Percentiles rank a stretch among this genome's conserved stretches.
phyloP scores from a whole-genome alignment of 2,113 vertebrate species.

The Gallinago media region DNA sequence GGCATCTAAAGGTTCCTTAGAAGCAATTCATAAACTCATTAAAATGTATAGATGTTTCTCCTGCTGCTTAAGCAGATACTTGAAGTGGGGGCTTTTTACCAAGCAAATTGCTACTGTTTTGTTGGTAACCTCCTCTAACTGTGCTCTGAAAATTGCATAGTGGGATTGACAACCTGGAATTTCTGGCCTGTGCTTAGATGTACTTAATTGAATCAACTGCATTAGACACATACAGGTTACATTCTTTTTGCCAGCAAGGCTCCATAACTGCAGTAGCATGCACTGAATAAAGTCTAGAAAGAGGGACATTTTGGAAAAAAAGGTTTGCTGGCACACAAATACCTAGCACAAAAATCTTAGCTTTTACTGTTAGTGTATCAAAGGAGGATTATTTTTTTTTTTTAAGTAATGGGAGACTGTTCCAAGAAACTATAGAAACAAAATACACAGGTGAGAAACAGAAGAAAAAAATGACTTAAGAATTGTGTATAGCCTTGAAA shows the following conservation, averaged over 20 bases:
- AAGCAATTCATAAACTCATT: slow-evolving; percentile 39
- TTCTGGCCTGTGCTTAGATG: background rate
- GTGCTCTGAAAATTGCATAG: background rate
- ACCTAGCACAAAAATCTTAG: background rate
- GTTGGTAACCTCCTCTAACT: background rate
- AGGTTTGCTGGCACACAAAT: background rate
- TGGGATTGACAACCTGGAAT: background rate
- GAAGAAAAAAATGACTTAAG: background rate
- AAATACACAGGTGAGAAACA: background rate
- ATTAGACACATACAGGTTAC: background rate
- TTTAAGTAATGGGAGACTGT: background rate
- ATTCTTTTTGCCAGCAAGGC: background rate
- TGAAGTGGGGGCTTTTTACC: background rate
- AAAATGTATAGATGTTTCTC: background rate
- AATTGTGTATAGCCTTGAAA: background rate
- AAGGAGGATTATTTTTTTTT: background rate
- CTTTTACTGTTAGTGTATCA: background rate
- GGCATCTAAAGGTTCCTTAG: slow-evolving; percentile 4
- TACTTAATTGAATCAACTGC: background rate
- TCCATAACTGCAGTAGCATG: background rate
- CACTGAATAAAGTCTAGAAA: background rate
- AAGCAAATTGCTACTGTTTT: slow-evolving; percentile 37
- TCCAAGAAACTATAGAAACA: background rate
- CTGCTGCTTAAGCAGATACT: slow-evolving; percentile 9
- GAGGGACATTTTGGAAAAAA: background rate